Evolutionary conservation across 2,888 invertebrate species (phyloP).

Genomic region (Trissolcus brochymenae): DNA sequence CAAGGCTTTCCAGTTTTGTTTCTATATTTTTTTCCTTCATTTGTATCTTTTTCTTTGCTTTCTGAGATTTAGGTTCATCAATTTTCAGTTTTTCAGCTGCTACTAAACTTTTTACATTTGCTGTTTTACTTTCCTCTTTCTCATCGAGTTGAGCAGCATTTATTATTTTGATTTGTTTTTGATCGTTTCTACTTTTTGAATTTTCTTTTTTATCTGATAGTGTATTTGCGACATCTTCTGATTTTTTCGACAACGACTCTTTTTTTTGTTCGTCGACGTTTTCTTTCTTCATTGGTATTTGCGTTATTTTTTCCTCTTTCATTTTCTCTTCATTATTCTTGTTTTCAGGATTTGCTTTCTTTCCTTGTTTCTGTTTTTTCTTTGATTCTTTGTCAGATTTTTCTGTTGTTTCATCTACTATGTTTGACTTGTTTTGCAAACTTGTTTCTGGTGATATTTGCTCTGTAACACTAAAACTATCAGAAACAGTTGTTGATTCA

Average conservation of each 20-base stretch:
- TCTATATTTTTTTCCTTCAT: too few species aligned
- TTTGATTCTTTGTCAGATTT: background rate
- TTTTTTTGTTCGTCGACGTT: conserved; percentile 30
- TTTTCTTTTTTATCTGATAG: conserved; percentile 33
- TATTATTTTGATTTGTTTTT: background rate
- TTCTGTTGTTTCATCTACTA: conserved; percentile 18
- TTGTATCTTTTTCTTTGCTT: too few species aligned
- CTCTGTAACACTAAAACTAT: background rate
- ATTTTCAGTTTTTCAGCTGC: too few species aligned
- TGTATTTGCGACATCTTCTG: conserved; percentile 19
- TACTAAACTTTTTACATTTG: too few species aligned
- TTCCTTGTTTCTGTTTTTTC: conserved; percentile 33
- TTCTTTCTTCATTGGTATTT: conserved; percentile 30
- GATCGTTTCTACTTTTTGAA: background rate
- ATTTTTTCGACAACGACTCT: background rate
- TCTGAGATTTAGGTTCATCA: too few species aligned
- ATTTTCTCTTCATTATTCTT: background rate
- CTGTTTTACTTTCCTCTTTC: background rate
- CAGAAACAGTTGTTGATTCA: background rate
- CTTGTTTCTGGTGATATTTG: background rate
- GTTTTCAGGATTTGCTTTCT: conserved; percentile 11
- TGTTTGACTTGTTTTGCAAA: background rate
- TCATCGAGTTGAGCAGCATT: background rate
- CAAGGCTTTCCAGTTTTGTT: too few species aligned
- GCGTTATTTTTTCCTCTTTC: background rate